Conservation (phyloP, 2,797 vertebrate species). For the Hoplostethus atlanticus region DNA sequence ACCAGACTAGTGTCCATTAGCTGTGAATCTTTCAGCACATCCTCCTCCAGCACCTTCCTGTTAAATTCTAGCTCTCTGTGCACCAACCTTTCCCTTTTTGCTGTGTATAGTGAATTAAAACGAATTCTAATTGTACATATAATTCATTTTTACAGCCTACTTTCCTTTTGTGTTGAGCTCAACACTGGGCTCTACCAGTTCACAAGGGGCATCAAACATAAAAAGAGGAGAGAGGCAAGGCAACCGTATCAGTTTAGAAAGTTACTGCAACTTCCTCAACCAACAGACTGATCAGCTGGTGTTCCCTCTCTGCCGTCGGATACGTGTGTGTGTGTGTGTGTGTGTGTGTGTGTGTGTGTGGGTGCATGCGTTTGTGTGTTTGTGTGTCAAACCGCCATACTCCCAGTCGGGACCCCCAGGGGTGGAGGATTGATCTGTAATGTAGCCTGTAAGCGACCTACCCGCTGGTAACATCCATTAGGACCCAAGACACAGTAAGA, state of each 20-base stretch:
- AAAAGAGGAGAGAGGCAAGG: no score
- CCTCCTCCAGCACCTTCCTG: no score
- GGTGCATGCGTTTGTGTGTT: constrained; percentile 10
- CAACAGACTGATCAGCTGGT: constrained; percentile 25
- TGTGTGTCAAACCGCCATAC: constrained; percentile 48
- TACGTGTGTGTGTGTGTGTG: constrained; percentile 19
- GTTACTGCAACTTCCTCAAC: constrained; percentile 21
- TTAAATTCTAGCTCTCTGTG: no score
- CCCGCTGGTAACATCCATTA: constrained; percentile 63
- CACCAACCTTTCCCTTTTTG: no score
- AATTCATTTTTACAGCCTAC: no score
- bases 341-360: constrained; percentile 27
- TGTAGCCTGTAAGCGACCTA: constrained; percentile 81
- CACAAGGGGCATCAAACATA: no score
- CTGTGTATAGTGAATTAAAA: no score
- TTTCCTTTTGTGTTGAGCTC: no score
- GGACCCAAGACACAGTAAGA: constrained; percentile 17
- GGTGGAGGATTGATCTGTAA: constrained; percentile 78
- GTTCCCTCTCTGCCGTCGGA: no score
- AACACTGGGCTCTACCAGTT: no score
- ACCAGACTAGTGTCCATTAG: neutral
- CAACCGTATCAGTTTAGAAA: constrained; percentile 2
- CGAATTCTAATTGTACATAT: no score
- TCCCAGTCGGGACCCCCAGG: constrained; percentile 70
- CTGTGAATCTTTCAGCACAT: neutral